Percentiles rank a stretch among this genome's conserved stretches.
Conservation (phyloP, 2,888 invertebrate genomes). For the Eupithecia subumbrata region DNA sequence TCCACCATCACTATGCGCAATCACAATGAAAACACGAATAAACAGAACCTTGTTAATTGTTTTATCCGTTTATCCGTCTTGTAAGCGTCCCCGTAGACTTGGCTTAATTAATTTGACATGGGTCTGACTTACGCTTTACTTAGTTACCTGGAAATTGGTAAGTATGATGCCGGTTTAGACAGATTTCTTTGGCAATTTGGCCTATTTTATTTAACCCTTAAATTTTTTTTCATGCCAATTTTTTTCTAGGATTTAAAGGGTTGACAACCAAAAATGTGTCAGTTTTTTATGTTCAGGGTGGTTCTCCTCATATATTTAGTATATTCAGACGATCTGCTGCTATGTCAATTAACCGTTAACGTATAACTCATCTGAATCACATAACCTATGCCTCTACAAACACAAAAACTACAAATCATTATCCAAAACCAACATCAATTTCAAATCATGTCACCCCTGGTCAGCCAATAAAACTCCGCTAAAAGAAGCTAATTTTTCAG, state of each 20-base stretch:
- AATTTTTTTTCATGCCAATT: background rate
- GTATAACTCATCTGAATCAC: background rate
- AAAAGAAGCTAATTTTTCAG: constrained; percentile 67
- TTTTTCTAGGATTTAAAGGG: background rate
- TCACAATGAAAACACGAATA: constrained; percentile 25
- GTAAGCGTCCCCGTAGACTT: constrained; percentile 41
- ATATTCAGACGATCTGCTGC: no score
- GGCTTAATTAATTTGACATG: constrained; percentile 47
- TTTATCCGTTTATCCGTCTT: constrained; percentile 39
- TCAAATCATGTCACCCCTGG: constrained; percentile 35
- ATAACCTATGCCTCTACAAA: background rate
- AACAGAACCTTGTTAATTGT: constrained; percentile 31
- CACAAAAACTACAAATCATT: background rate
- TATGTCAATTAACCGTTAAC: no score
- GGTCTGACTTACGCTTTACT: constrained; percentile 46
- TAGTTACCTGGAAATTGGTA: constrained; percentile 36
- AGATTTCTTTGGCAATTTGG: constrained; percentile 2
- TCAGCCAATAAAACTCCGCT: constrained; percentile 27
- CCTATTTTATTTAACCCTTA: constrained; percentile 3
- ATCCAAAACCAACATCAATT: constrained; percentile 19
- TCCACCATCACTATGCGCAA: no score
- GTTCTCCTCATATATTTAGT: no score
- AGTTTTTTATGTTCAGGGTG: no score
- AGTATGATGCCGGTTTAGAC: constrained; percentile 9
- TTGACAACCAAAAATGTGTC: no score